phyloP scores from a whole-genome alignment of 92 coral and sea anemone genomes.

The Desmophyllum pertusum region DNA sequence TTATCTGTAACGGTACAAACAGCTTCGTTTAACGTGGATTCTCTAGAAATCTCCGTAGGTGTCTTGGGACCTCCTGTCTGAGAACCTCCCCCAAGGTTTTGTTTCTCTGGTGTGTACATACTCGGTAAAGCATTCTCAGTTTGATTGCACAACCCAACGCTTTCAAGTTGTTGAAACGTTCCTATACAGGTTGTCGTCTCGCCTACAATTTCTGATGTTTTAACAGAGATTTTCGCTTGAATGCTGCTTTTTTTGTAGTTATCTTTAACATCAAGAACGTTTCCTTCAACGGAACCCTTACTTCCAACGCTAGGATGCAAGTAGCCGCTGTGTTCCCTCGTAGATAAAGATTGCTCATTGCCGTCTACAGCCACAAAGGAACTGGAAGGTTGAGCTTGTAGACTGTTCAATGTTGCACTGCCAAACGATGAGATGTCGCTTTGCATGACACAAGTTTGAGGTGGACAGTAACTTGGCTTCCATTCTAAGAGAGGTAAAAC shows the following conservation, averaged over 20 bases:
- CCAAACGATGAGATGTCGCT: slow-evolving; percentile 2
- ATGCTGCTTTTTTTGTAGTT: not conserved
- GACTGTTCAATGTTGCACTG: not conserved
- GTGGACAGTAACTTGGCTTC: slow-evolving; percentile 17
- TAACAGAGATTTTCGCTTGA: not conserved
- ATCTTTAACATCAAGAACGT: too few species aligned
- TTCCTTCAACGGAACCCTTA: not conserved
- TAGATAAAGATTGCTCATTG: too few species aligned
- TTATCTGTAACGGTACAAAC: not conserved
- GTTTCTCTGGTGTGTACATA: not conserved
- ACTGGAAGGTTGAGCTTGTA: not conserved
- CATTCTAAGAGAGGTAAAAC: slow-evolving; percentile 10
- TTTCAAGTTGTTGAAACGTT: not conserved
- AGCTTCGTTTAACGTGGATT: too few species aligned
- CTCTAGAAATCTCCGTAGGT: too few species aligned
- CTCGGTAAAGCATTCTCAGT: too few species aligned
- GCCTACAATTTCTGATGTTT: not conserved
- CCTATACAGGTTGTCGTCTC: not conserved
- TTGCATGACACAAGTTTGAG: not conserved
- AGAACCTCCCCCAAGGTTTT: not conserved
- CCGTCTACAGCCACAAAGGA: not conserved
- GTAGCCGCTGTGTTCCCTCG: too few species aligned
- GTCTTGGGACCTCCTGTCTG: too few species aligned
- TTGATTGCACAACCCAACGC: not conserved
- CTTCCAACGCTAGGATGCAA: too few species aligned